Base-by-base conservation (phyloP, 2,888 invertebrate genomes). In the Plemyria rubiginata region DNA sequence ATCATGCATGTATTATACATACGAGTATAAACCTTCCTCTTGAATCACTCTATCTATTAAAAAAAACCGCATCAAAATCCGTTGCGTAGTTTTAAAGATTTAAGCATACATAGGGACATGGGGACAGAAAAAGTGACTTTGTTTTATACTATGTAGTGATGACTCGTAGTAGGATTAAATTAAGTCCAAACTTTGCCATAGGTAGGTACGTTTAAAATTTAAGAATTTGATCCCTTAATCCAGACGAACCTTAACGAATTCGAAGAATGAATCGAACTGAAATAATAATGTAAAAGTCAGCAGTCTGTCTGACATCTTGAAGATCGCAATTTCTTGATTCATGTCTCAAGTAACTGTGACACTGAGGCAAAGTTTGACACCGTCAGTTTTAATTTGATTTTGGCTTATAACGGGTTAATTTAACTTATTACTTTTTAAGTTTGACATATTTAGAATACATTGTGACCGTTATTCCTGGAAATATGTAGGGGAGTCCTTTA, bases 251-350 rank as follows among this genome's bases (percentile, higher is more conserved):
- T 22, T 60, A 65, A 62, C 66, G 46, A 63, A 66, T 60, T 32
- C 53, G 15, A 62, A 60, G 63, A 61, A 69, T 62, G 63, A 68
- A 54, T 67, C 58, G 53, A 62, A 73, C 74, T 68, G 62, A 66
- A 68, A 71, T 72, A 71, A 73, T 73, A 71, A 69, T 68, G 70
- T 71, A 72, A 71, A 73, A 68, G 65, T 60, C 75, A 71, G 66
- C 62, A 69, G 72, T 72, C 73, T 67, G 70, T 68, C 64, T 49
- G 67, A 67, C 69, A 70, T 71, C 68, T 66, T 43, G 62, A 71
- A 66, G 69, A 70, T 70, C 58, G 71, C 65, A 58, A 60, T 65
- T 62, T 71, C 72, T 70, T 72, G 61, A 65, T 69, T 70, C 62
- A 66, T 72, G 15, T 46, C 50, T 46, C 56, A 53, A n/a, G 58